Base-by-base conservation (phyloP, 2,797 vertebrate species). In the Danio aesculapii region DNA sequence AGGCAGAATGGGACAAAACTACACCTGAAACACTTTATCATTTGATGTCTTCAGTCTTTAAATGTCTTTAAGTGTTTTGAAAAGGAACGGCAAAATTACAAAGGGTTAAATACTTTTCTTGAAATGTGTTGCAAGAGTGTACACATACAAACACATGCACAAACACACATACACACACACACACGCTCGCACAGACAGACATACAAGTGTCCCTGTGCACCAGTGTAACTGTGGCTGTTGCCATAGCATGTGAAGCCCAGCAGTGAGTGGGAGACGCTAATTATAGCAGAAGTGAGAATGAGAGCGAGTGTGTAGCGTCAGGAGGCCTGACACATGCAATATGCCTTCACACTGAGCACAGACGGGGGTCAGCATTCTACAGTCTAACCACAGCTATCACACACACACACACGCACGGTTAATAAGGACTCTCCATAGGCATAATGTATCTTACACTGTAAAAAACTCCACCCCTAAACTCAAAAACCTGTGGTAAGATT, bases 181-280 rank as follows among this genome's bases (percentile, higher is more conserved):
- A 88, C 30, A 30, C 30, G 30, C 83, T 30, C 30, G 3, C 30
- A 30, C 30, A 30, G 30, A 30, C 30, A 30, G 30, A 30, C 30
- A 30, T 30, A 30, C 30, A 30, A 30, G 30, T 3, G 30, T 30
- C 30, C 30, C 30, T 30, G 30, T 30, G 30, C 3, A 3, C 30
- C 30, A 70, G 81, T 75, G 66, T 88, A 87, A 92, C 77, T 90
- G 87, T 81, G 81, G 88, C 82, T 74, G 81, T 90, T 93, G 87
- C 88, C 87, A 84, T 83, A 88, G 86, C 84, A 86, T 59, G 68
- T 49, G 53, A 58, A 67, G 64, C 63, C 75, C 80, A 74, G 82
- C 79, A 78, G 72, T 89, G 84, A 84, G 79, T 81, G 81, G 75
- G 81, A 81, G 77, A 50, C 69, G 81, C 88, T 91, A 91, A 92